Base-by-base conservation (phyloP, 2,113 vertebrate species). In the Dasyurus viverrinus region DNA sequence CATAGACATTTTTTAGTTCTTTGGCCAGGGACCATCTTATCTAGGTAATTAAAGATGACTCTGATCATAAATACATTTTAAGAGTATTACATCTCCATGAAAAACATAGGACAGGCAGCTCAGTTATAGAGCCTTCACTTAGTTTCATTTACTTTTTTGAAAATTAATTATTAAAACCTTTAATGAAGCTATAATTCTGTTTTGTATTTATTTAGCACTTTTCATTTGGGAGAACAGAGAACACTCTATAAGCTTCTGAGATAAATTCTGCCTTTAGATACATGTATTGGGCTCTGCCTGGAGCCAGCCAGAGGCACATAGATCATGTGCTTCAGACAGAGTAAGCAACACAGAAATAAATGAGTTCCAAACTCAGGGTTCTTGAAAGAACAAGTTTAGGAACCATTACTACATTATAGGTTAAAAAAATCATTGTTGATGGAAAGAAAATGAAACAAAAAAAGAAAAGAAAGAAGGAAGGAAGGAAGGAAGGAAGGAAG, bases 81-180 rank as follows among this genome's bases (percentile, higher is more conserved):
- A 93, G 92, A 91, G n/a, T 50, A 89, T 94, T 95, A 95, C 91
- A 95, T 68, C 53, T 96, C 91, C 92, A 1, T 95, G 94, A 93
- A 91, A 95, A 93, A 16, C 92, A 93, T 57, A 36, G 52, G 6
- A 19, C 50, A 30, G 50, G 42, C 60, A 92, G 55, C 46, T 93
- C 91, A 93, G n/a, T 93, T 42, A 27, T 95, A 93, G 95, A 92
- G 47, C 27, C 54, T 96, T 92, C 0, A 14, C 24, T 68, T 94
- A 53, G 90, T 95, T 96, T 93, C 60, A 54, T 95, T 95, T 90
- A 90, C 11, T 84, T 95, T 96, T 42, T 94, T 92, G 14, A 42
- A 68, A 53, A 93, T 96, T 92, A 97, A 95, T 97, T 96, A 93
- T 94, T 96, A 91, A 95, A 92, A 52, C 48, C 53, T 68, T 4